Evolutionary conservation across 2,797 vertebrate species (phyloP), one percentile per base, ranked within the genome.

Genomic region (Galagoides demidoff): DNA sequence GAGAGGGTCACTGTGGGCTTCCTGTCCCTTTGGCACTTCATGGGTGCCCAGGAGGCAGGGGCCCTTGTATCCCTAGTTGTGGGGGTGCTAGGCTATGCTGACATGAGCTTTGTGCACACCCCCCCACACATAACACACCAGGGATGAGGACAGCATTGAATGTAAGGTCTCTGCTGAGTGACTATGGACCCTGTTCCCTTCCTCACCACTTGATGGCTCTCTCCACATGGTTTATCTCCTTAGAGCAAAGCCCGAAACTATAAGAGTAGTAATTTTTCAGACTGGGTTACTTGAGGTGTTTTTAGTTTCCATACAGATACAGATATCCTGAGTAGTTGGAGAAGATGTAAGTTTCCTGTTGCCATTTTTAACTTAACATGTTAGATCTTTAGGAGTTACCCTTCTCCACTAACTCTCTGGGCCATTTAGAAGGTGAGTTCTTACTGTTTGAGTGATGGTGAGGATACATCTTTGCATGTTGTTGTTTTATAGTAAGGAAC

Each of bases 401-500:
- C 25, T 5, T 43, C 31, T 64, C 76, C 4, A 12, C n/a, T 45
- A 23, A 16, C 14, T 63, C 29, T 34, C 0, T 11, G 73, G 70
- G 17, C 49, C 5, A 3, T 71, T 89, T 52, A 37, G 82, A 55
- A 68, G 34, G 31, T 78, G 27, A 61, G 5, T 16, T 77, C 23
- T 31, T 81, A 23, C 9, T 61, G 3, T 79, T 57, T 55, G 37
- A 92, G 37, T 1, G 7, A 17, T 7, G 20, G 13, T 77, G 89
- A 14, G 59, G 1, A 11, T 19, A 45, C 1, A 45, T 45, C 5
- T 70, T 97, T 81, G 94, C n/a, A 52, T 85, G 13, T 66, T 13
- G 57, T 85, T 96, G 0, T 34, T 63, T 95, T 97, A 55, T 96
- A 99, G 99, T 71, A 99, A 99, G 97, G 99, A 99, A 92, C 98